Base-by-base conservation (phyloP, 2,888 invertebrate genomes). In the Eurytoma californica region DNA sequence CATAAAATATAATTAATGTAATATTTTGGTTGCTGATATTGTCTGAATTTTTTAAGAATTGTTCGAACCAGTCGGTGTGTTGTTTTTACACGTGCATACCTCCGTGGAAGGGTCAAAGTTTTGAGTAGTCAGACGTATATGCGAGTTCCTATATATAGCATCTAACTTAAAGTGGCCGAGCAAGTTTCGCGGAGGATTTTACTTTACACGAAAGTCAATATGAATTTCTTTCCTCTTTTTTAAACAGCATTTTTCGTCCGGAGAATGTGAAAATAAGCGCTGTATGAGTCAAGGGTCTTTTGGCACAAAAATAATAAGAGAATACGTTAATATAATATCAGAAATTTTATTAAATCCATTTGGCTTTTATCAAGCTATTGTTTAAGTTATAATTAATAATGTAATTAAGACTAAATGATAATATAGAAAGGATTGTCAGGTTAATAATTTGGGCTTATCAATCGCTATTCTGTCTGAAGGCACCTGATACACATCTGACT, bases 71-170 rank as follows among this genome's bases (percentile, higher is more conserved):
- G 5, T 20, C 57, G 55, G n/a, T 30, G 39, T 24, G 24, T 2
- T 24, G 30, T n/a, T 47, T 39, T 60, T 3, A 14, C 58, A 28
- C 58, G 28, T 60, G 58, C 13, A 24, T 16, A 4, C 16, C 13
- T 3, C n/a, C 24, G 2, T 30, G 20, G 4, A 60, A 39, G 60
- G 49, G 13, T 28, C 4, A 57, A 14, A 63, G 16, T 70, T 60
- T 68, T n/a, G 18, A n/a, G 28, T 14, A 58, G 9, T 12, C n/a
- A 51, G 63, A 55, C 16, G 51, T 24, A 2, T 51, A 3, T 47
- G 51, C 47, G 51, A 4, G 18, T n/a, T 39, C 24, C 61, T 78
- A 72, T 78, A 60, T 72, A 78, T 78, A 78, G 77, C 24, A 61
- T 60, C 58, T 66, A 67, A 28, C 61, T 28, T 28, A n/a, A 77